These are phyloP conservation scores for Acrocephalus arundinaceus DNA, from an alignment of 2,113 vertebrate genomes.

Conservation along the genomic window DNA sequence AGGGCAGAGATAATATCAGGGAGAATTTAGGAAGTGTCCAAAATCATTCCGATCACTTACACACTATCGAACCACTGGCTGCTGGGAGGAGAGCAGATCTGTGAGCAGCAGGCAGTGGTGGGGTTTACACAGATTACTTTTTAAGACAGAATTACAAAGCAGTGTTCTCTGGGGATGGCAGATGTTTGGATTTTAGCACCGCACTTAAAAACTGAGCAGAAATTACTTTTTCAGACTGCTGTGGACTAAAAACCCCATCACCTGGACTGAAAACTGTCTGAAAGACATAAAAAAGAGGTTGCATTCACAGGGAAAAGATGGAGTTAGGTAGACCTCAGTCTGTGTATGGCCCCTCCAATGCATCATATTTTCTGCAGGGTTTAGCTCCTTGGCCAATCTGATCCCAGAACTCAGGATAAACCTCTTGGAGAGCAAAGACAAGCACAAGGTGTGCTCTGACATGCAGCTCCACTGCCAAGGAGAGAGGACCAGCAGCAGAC, in stretches of 20 bases:
- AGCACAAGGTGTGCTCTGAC: neutral
- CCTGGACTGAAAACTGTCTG: neutral
- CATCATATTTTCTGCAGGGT: neutral
- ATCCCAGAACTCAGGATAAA: neutral
- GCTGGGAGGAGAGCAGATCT: constrained; percentile 7
- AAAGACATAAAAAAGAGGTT: neutral
- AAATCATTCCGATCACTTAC: neutral
- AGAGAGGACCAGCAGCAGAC: neutral
- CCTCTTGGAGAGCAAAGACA: neutral
- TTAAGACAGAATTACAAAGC: constrained; percentile 58
- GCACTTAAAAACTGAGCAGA: constrained; percentile 15
- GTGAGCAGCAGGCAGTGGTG: constrained; percentile 26
- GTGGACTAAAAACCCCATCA: neutral
- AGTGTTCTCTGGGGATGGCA: constrained; percentile 36
- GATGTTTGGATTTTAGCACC: constrained; percentile 57
- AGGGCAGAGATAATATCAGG: neutral
- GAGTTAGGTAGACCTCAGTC: neutral
- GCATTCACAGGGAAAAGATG: neutral
- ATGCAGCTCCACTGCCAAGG: neutral
- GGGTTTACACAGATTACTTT: constrained; percentile 51
- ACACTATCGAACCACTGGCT: neutral
- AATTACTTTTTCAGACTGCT: constrained; percentile 8
- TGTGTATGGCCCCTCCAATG: neutral
- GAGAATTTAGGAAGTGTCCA: neutral
- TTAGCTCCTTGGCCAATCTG: neutral